These are phyloP conservation scores for Artibeus jamaicensis DNA, from an alignment of 2,797 vertebrate species.

Conservation along the genomic window DNA sequence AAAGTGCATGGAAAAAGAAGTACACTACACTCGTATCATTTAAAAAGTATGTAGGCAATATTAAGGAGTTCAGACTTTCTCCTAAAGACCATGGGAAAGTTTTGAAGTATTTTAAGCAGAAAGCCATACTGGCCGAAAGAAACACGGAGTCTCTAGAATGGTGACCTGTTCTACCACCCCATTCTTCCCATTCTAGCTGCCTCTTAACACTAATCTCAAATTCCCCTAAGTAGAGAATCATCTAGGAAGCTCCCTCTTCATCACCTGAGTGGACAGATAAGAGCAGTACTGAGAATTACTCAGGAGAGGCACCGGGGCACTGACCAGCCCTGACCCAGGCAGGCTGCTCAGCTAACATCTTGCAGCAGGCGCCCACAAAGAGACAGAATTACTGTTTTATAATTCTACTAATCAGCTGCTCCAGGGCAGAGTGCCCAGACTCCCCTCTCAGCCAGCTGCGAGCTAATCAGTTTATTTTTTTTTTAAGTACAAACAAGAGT, in stretches of 20 bases:
- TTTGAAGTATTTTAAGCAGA: neutral
- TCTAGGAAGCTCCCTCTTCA: neutral
- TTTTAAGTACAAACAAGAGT: neutral
- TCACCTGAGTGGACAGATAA: neutral
- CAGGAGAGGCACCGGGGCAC: rapidly evolving
- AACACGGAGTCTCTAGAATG: neutral
- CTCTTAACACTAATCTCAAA: neutral
- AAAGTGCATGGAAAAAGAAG: neutral
- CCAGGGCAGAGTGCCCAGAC: neutral
- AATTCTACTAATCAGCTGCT: neutral
- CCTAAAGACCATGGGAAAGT: neutral
- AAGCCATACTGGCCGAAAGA: neutral
- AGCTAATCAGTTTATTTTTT: slow-evolving; percentile 1
- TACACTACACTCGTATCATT: neutral
- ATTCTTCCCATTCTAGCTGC: neutral
- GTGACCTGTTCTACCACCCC: neutral
- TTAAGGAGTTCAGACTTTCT: neutral
- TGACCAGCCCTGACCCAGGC: neutral
- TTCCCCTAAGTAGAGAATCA: neutral
- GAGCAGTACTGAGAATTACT: neutral
- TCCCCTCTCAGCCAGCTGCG: neutral
- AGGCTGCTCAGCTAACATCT: neutral
- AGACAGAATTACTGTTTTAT: neutral
- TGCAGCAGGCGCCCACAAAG: neutral
- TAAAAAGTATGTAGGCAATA: neutral